These are phyloP conservation scores for Rhynchotus rufescens DNA, from an alignment of 2,797 vertebrate species.

Conservation along the genomic window DNA sequence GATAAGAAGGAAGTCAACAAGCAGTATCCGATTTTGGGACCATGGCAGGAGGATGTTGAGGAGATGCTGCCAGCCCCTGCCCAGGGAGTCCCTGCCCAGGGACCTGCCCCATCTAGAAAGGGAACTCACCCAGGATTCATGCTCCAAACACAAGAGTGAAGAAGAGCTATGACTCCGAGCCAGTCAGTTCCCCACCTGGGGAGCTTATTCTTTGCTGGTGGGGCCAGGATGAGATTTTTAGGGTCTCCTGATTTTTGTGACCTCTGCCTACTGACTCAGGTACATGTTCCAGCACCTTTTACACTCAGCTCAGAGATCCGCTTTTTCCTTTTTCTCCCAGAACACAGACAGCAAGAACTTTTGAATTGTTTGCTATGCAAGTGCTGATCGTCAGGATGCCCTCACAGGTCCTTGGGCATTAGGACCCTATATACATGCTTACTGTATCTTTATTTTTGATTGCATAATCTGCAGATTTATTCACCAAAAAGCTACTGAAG, in stretches of 20 bases:
- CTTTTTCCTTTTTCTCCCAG: not conserved
- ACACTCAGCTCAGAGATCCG: not conserved
- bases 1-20: not conserved
- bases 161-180: fast-evolving
- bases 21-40: not conserved
- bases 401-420: not conserved
- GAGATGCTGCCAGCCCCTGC: not conserved
- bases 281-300: not conserved
- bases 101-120: not conserved
- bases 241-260: fast-evolving
- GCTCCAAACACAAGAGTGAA: not conserved
- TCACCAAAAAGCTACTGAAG: not conserved
- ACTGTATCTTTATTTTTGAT: not conserved
- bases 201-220: not conserved
- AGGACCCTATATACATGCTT: not conserved
- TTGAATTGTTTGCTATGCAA: not conserved
- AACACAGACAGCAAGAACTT: not conserved
- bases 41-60: not conserved
- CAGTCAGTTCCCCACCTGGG: not conserved
- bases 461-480: not conserved
- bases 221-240: not conserved
- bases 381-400: not conserved
- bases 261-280: not conserved
- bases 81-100: not conserved
- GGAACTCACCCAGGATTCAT: not conserved